These are phyloP conservation scores for Pollenia griseotomentosa DNA, from an alignment of 2,888 invertebrate species.

Conservation along the genomic window DNA sequence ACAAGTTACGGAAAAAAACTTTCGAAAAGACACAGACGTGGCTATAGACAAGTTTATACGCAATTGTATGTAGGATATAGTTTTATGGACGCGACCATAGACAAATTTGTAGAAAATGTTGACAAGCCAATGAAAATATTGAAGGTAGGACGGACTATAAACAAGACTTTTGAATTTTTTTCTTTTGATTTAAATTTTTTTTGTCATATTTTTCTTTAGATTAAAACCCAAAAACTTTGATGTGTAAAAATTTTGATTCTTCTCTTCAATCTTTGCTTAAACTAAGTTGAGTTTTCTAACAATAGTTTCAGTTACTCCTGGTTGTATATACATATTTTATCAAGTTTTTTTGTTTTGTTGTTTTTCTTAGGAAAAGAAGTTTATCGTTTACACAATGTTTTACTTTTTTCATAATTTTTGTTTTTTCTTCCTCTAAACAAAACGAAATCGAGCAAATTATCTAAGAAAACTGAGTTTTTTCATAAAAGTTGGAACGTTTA, in stretches of 20 bases:
- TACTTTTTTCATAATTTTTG: background rate
- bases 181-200: no score
- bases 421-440: background rate
- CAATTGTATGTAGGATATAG: no score
- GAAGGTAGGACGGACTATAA: no score
- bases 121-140: no score
- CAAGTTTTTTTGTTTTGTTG: background rate
- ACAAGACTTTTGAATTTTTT: no score
- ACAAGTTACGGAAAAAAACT: no score
- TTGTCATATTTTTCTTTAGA: no score
- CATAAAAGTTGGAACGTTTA: conserved; percentile 18
- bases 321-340: background rate
- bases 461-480: background rate
- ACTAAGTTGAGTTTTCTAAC: conserved; percentile 35
- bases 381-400: conserved; percentile 1
- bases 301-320: conserved; percentile 18
- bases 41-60: no score
- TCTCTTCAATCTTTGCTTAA: background rate
- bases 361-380: background rate
- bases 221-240: background rate
- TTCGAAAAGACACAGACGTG: no score
- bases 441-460: conserved; percentile 6
- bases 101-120: no score
- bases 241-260: conserved; percentile 2
- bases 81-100: no score